phyloP scores from a whole-genome alignment of 2,888 invertebrate species.

The Tribolium freemani region DNA sequence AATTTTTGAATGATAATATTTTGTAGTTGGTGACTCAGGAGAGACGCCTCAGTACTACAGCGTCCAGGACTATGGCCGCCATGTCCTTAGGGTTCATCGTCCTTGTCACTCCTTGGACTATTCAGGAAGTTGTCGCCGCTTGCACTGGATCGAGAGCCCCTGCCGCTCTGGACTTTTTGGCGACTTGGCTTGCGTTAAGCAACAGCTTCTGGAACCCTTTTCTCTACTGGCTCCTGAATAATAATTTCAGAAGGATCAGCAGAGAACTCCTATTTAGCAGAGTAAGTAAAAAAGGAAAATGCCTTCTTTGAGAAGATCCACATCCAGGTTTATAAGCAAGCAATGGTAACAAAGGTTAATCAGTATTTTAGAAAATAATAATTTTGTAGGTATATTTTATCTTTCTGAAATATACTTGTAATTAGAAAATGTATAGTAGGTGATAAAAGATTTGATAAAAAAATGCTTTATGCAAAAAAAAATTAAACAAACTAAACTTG shows the following conservation, averaged over 20 bases:
- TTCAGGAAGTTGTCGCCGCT: slow-evolving; percentile 91
- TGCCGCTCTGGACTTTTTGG: slow-evolving; percentile 84
- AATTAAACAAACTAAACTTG: too few relatives aligned
- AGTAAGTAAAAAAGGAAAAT: slow-evolving; percentile 69
- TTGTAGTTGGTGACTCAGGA: slow-evolving; percentile 74
- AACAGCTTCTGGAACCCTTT: slow-evolving; percentile 94
- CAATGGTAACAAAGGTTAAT: too few relatives aligned
- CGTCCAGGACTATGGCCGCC: slow-evolving; percentile 91
- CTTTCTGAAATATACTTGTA: too few relatives aligned
- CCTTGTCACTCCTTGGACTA: slow-evolving; percentile 91
- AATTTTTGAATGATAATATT: slow-evolving; percentile 22
- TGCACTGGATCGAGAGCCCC: slow-evolving; percentile 90
- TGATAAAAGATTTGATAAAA: too few relatives aligned
- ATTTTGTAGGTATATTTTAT: too few relatives aligned
- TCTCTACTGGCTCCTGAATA: slow-evolving; percentile 89
- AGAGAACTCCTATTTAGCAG: slow-evolving; percentile 82
- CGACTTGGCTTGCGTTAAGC: slow-evolving; percentile 89
- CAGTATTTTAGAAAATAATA: too few relatives aligned
- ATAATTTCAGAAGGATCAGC: slow-evolving; percentile 86
- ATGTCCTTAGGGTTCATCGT: slow-evolving; percentile 93
- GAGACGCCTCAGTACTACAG: slow-evolving; percentile 82
- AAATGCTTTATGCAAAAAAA: too few relatives aligned
- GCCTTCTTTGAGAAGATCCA: too few relatives aligned
- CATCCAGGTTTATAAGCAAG: too few relatives aligned
- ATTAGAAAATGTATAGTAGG: too few relatives aligned